Percentiles rank a stretch among this genome's conserved stretches.
Evolutionary conservation across 2,113 vertebrate genomes (phyloP).

Genomic region (Sebastes fasciatus): DNA sequence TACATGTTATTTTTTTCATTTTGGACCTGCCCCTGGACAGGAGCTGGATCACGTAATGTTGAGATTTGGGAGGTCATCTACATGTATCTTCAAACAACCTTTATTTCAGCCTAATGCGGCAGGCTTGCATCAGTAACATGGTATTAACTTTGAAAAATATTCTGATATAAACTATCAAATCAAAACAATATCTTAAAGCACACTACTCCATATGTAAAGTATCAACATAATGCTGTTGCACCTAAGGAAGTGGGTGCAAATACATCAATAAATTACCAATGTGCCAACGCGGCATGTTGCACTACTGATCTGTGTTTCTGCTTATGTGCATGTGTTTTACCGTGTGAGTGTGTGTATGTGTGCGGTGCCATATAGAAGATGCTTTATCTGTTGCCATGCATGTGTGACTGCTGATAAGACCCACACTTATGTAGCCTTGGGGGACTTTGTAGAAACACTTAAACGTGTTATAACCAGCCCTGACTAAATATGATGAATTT

Average conservation of each 20-base stretch:
- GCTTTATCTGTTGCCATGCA: constrained; percentile 38
- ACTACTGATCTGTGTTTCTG: constrained; percentile 15
- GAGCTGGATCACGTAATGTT: not conserved
- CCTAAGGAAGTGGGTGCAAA: not conserved
- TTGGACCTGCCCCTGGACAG: not conserved
- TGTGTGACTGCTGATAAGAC: constrained; percentile 48
- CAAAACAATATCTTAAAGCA: not conserved
- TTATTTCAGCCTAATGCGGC: constrained; percentile 4
- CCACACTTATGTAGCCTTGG: constrained; percentile 23
- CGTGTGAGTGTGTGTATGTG: constrained; percentile 6
- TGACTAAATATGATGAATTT: constrained; percentile 28
- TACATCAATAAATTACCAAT: not conserved
- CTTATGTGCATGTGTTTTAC: constrained; percentile 22
- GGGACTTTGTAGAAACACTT: constrained; percentile 34
- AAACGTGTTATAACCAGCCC: constrained; percentile 7
- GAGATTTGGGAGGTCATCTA: not conserved
- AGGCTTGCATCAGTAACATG: not conserved
- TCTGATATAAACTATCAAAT: not conserved
- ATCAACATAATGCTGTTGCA: not conserved
- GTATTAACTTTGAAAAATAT: not conserved
- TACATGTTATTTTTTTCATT: not conserved
- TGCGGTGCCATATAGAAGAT: constrained; percentile 20
- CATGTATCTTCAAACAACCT: not conserved
- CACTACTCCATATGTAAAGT: not conserved
- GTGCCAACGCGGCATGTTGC: not conserved